Evolutionary conservation across 2,888 invertebrate species (phyloP), one percentile per base, ranked within the genome.

Genomic region (Eristalinus aeneus): DNA sequence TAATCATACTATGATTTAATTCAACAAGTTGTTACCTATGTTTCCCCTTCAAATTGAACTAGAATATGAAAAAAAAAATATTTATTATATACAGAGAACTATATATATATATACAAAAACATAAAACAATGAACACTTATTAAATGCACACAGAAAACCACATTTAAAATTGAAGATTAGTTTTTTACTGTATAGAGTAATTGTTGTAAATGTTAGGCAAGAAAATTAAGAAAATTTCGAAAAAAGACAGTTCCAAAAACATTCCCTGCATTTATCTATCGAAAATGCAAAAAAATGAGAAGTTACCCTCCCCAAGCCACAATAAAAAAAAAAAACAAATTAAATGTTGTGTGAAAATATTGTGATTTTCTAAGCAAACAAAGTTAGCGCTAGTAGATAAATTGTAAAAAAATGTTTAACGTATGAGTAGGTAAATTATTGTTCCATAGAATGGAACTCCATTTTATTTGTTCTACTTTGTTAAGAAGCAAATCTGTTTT

Each of bases 1-100:
- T 92, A 90, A 88, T 88, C 74, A 76, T 68, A 56, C 60, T 67
- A 80, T 54, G 53, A 61, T 60, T 31, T 39, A 69, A 5, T 53
- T 63, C 36, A 46, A 46, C 16, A 16, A 16, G 46, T 46, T 46
- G 16, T 16, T 46, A 39, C 11, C 34, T 72, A 60, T 11, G 6
- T 46, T 67, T 36, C 46, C 36, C 32, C 31, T 63, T 64, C 27
- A 20, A 39, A 53, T 73, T 76, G 11, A 78, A 68, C 27, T 75
- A 83, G 71, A 83, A 75, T 72, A 71, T 39, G n/a, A 69, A 86
- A 73, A 63, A 69, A 39, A 34, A 69, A 65, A 71, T 73, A 80
- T 75, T 85, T 69, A 88, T 80, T 54, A 76, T 71, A 75, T 77
- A 77, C 64, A 73, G 34, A 81, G 54, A 27, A 80, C 32, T 31